A percentile compares a stretch with the other conserved stretches of the same genome.
Conservation (phyloP, 2,888 invertebrate species). For the Deilephila porcellus region DNA sequence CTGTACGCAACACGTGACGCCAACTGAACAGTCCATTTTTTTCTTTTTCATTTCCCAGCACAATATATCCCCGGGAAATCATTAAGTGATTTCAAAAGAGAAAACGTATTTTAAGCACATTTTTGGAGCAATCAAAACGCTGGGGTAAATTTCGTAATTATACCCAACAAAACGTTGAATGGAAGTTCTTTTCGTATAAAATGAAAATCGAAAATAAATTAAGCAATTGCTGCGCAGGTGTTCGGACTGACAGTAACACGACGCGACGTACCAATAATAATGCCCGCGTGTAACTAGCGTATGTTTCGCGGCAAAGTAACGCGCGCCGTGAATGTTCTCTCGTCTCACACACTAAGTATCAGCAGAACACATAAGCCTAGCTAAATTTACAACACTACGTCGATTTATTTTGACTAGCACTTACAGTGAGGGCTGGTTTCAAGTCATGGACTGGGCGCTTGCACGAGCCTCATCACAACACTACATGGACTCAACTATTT, state of each 20-base stretch:
- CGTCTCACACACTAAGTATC: slow-evolving; percentile 42
- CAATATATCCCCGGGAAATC: background rate
- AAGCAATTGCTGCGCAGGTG: background rate
- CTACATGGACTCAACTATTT: background rate
- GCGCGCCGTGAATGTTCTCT: background rate
- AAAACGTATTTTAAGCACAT: background rate
- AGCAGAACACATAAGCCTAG: slow-evolving; percentile 66
- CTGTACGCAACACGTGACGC: background rate
- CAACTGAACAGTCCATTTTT: background rate
- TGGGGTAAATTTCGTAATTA: background rate
- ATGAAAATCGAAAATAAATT: background rate
- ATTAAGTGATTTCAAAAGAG: background rate
- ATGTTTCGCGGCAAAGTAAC: slow-evolving; percentile 25
- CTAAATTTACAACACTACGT: slow-evolving; percentile 65
- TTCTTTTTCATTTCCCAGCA: background rate
- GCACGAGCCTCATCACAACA: background rate
- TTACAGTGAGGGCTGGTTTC: slow-evolving; percentile 59
- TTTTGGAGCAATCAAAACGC: background rate
- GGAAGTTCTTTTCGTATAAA: background rate
- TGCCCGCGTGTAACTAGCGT: slow-evolving; percentile 25
- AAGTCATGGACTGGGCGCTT: slow-evolving; percentile 32
- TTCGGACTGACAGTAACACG: background rate
- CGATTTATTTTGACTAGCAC: slow-evolving; percentile 73
- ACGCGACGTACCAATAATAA: slow-evolving; percentile 20
- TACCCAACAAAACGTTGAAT: background rate